Base-by-base conservation (phyloP, 1,140 invertebrate genomes). In the Ceratosolen fusciceps region DNA sequence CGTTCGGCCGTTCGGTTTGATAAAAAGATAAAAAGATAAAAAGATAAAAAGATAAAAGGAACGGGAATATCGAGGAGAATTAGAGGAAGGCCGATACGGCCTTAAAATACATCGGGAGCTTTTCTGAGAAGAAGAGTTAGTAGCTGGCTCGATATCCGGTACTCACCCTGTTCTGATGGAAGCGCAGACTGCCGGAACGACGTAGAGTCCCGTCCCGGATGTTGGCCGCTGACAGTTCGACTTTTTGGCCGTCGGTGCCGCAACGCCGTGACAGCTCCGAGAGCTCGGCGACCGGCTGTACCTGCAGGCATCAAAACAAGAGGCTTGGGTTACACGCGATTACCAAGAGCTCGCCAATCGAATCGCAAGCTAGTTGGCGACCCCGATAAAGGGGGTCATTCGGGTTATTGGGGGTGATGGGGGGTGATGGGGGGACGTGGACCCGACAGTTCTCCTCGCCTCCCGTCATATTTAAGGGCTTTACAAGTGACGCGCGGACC, bases 201-300 rank as follows among this genome's bases (percentile, higher is more conserved):
- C 94, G 93, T 75, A 97, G 91, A 3, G 95, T 97, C 58, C 95
- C 95, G 73, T 94, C 92, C 68, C 92, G 91, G 77, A 95, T 94
- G 84, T 94, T 93, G 60, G 93, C 92, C 82, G 94, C 93, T 31
- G 93, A 93, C 29, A 95, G 89, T 24, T 94, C 93, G 39, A 96
- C 92, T 82, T 93, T 92, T 67, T 90, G 91, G 1, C 94, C 93
- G 82, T 94, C 94, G 81, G 92, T 91, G 26, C 89, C 87, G 56
- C 87, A 67, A 73, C 95, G 90, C 82, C 94, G 92, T 72, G 95
- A 96, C 54, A 98, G 89, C 90, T 98, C 97, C 81, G 95, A 95
- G 80, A 98, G 90, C 88, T 97, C 96, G 0, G 95, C 94, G 71
- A 97, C 95, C 21, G 96, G 95, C 90, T 96, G 95, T 60, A 96